Conservation (phyloP, 2,113 vertebrate genomes). For the Brachyhypopomus occidentalis region DNA sequence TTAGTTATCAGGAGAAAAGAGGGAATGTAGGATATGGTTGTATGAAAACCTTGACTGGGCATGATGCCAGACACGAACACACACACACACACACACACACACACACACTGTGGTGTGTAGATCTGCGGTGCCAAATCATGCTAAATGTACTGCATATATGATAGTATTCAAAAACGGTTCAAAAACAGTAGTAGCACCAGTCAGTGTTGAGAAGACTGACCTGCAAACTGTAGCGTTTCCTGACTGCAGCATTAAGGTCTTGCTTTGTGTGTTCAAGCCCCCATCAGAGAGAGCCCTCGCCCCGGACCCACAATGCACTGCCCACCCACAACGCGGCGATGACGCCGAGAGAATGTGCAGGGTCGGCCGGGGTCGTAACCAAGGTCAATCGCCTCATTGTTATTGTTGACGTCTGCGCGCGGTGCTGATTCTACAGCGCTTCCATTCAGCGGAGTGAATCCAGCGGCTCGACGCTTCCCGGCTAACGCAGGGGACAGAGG, state of each 20-base stretch:
- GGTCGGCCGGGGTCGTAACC: constrained; percentile 44
- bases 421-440: constrained; percentile 6
- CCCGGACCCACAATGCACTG: not conserved
- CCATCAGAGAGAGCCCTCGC: too few relatives aligned
- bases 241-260: not conserved
- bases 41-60: too few relatives aligned
- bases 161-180: too few relatives aligned
- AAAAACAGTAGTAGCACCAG: too few relatives aligned
- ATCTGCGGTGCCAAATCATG: too few relatives aligned
- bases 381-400: constrained; percentile 8
- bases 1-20: too few relatives aligned
- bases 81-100: too few relatives aligned
- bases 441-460: not conserved
- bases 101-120: too few relatives aligned
- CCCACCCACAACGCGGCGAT: constrained; percentile 49
- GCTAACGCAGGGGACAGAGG: not conserved
- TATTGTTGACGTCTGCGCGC: constrained; percentile 10
- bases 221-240: not conserved
- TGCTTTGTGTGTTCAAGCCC: not conserved
- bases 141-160: too few relatives aligned
- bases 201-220: not conserved
- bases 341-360: not conserved
- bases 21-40: too few relatives aligned
- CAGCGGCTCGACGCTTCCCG: not conserved
- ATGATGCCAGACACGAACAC: too few relatives aligned